A percentile compares a stretch with the other conserved stretches of the same genome.
phyloP scores from a whole-genome alignment of 2,888 invertebrate genomes.

The Masnerella sp. region DNA sequence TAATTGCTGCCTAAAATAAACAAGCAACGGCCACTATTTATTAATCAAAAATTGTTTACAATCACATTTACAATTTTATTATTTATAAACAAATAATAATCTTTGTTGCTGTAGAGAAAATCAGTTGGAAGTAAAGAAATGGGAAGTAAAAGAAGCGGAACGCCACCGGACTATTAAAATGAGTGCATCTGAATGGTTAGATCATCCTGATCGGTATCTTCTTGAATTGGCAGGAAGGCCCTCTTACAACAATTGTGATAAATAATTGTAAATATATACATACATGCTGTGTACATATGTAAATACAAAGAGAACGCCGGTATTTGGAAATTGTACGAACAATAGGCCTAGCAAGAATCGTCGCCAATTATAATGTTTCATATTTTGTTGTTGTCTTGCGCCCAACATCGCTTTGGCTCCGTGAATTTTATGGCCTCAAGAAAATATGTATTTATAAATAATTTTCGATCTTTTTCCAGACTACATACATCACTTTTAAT shows the following conservation, averaged over 20 bases:
- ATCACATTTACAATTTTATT: no score
- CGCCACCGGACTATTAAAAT: constrained; percentile 90
- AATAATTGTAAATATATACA: constrained; percentile 49
- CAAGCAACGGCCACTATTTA: no score
- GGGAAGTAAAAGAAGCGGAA: constrained; percentile 94
- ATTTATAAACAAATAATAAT: no score
- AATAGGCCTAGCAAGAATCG: not conserved
- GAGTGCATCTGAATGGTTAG: constrained; percentile 94
- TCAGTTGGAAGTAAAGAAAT: constrained; percentile 93
- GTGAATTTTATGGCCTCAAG: no score
- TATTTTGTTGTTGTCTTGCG: no score
- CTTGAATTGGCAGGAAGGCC: constrained; percentile 91
- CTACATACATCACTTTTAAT: not conserved
- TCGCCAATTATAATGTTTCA: no score
- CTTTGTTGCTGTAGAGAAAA: constrained; percentile 83
- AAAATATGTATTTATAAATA: not conserved
- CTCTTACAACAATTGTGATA: constrained; percentile 86
- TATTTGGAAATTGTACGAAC: not conserved
- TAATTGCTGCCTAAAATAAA: no score
- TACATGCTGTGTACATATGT: constrained; percentile 52
- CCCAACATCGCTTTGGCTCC: not conserved
- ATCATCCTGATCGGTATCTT: constrained; percentile 95
- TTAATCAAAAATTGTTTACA: no score
- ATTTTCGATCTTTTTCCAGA: not conserved
- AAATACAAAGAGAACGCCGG: constrained; percentile 26